Base-by-base conservation (phyloP, 2,888 invertebrate genomes). In the Calliscelio sp. region DNA sequence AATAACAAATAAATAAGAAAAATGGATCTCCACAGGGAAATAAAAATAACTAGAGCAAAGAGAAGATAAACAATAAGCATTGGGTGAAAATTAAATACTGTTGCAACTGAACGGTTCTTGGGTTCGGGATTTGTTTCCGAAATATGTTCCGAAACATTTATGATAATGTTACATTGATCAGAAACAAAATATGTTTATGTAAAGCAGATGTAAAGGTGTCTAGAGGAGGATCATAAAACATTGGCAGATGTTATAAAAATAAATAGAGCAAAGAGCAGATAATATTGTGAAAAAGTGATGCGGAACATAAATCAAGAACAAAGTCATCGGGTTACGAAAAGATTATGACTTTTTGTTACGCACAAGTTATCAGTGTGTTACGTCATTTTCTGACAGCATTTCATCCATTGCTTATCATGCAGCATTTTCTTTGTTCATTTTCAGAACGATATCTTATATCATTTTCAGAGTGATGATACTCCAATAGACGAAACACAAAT, bases 41-140 rank as follows among this genome's bases (percentile, higher is more conserved):
- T 80, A 81, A 84, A 86, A 78, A 78, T 71, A 86, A 85, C 75
- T 84, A 78, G 85, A 86, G 82, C 85, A 81, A 66, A 66, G 59
- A 80, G 38, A 25, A 77, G 61, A 57, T 68, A 55, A 66, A 55
- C 71, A 44, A 22, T 57, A 66, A 73, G 41, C 8, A 77, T 57
- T n/a, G 7, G 55, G 20, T 49, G 22, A 66, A 66, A 71, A 57
- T 53, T 71, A 53, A 70, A 63, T 20, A 63, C 44, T 46, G 80
- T 20, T 57, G 61, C 63, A 49, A 2, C 61, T 46, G 41, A 82
- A 66, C 65, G 38, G 65, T 78, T 66, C 32, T 71, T 57, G 3
- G 8, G 18, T 8, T 4, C 16, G 20, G 10, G 20, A 28, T 46
- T 16, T 11, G 57, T 22, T 38, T n/a, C 2, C n/a, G 44, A 20